Evolutionary conservation across 2,113 vertebrate species (phyloP).

Genomic region (Siniperca knerii): DNA sequence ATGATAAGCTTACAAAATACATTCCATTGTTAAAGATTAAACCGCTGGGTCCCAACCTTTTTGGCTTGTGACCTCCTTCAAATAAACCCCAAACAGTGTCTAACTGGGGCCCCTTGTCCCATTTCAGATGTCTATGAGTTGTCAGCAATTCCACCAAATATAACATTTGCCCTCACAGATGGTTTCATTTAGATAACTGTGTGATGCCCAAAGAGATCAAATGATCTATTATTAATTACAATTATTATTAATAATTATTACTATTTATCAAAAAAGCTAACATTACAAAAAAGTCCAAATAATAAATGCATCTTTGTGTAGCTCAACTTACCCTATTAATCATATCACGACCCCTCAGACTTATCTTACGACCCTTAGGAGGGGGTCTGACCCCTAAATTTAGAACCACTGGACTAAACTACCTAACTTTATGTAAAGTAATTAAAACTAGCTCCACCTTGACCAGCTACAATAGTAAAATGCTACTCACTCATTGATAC

Average conservation of each 20-base stretch:
- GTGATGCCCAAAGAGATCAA: neutral
- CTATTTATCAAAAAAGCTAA: neutral
- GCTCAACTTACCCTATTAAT: neutral
- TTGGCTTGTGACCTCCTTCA: neutral
- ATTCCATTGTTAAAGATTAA: neutral
- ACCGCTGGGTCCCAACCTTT: neutral
- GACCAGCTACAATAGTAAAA: neutral
- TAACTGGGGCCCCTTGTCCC: neutral
- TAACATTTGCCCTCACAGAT: neutral
- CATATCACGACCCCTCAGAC: neutral
- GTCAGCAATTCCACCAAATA: neutral
- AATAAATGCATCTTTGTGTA: neutral
- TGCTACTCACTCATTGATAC: neutral
- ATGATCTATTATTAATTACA: neutral
- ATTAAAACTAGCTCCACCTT: neutral
- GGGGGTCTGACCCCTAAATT: neutral
- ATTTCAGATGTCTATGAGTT: neutral
- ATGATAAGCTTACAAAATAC: neutral
- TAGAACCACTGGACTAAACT: neutral
- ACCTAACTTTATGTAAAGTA: neutral
- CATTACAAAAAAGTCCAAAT: neutral
- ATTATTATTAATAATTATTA: too few species aligned
- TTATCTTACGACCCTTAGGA: neutral
- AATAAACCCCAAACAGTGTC: neutral
- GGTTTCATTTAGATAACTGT: too few species aligned